A percentile compares a stretch with the other conserved stretches of the same genome.
Evolutionary conservation across 2,888 invertebrate genomes (phyloP).

Genomic region (Lydus trimaculatus): DNA sequence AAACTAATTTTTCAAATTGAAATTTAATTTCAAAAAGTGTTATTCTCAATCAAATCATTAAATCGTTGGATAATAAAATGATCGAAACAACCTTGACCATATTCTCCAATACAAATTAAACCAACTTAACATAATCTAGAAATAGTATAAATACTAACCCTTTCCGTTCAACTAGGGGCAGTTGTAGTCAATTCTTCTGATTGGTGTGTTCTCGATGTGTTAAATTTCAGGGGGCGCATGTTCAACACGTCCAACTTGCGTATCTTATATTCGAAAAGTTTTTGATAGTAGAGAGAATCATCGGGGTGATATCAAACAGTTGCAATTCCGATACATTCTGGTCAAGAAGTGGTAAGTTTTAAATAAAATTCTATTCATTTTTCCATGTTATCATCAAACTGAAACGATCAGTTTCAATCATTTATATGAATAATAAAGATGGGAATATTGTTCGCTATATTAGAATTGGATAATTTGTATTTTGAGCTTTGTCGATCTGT

Average conservation of each 20-base stretch:
- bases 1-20: constrained; percentile 8
- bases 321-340: neutral
- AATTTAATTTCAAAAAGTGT: neutral
- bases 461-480: neutral
- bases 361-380: neutral
- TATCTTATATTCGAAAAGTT: constrained; percentile 5
- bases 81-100: constrained; percentile 1
- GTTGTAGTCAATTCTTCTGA: constrained; percentile 6
- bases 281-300: neutral
- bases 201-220: neutral
- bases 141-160: neutral
- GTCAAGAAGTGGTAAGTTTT: neutral
- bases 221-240: constrained; percentile 2
- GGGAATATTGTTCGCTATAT: neutral
- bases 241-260: neutral
- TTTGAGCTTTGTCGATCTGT: neutral
- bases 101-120: constrained; percentile 3
- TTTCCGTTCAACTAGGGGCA: neutral
- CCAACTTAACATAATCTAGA: neutral
- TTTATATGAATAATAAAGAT: neutral
- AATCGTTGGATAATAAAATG: neutral
- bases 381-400: neutral
- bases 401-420: too few species aligned
- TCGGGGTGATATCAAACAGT: neutral
- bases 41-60: neutral